Evolutionary conservation across 2,888 invertebrate species (phyloP).

Genomic region (Monoplex corrugatus): DNA sequence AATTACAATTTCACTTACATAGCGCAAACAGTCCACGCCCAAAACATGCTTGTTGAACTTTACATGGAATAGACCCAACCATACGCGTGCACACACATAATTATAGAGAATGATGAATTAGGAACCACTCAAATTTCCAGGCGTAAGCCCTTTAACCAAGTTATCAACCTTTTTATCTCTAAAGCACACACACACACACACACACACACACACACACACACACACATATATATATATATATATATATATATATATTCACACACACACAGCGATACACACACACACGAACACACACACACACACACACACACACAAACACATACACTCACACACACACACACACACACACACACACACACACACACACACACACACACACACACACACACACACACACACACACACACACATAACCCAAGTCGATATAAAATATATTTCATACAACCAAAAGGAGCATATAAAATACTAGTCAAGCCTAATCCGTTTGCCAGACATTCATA

Average conservation of each 20-base stretch:
- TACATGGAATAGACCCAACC: too few species aligned
- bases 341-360: constrained; percentile 8
- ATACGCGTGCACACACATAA: too few species aligned
- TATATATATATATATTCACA: constrained; percentile 11
- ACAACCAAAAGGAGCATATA: too few species aligned
- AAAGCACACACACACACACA: not conserved
- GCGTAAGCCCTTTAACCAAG: too few species aligned
- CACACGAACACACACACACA: constrained; percentile 17
- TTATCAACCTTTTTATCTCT: not conserved
- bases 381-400: not conserved
- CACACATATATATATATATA: not conserved
- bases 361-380: not conserved
- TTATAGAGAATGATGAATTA: too few species aligned
- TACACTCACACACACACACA: not conserved
- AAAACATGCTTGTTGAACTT: too few species aligned
- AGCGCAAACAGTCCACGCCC: too few species aligned
- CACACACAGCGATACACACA: not conserved
- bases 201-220: not conserved
- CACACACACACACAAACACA: not conserved
- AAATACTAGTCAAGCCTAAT: too few species aligned
- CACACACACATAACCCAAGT: not conserved
- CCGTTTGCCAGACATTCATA: too few species aligned
- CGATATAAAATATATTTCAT: too few species aligned
- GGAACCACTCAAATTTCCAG: too few species aligned
- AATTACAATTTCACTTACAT: too few species aligned